Base-by-base conservation (phyloP, 1,140 invertebrate genomes). In the Cepaea nemoralis region DNA sequence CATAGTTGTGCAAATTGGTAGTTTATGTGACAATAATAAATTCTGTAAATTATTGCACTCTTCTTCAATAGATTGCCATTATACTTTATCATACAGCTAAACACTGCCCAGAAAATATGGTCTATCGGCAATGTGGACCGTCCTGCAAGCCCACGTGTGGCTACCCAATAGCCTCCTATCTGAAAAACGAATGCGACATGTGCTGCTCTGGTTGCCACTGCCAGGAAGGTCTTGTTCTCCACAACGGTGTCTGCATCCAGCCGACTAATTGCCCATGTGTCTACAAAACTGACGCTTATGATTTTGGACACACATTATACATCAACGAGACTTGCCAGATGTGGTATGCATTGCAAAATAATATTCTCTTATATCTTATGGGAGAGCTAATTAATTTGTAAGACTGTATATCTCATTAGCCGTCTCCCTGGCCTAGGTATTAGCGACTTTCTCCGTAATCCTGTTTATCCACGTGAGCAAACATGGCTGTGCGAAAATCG, bases 91-190 rank as follows among this genome's bases (percentile, higher is more conserved):
- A 33, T 12, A n/a, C 69, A 71, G 69, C 69, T 35, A 22, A 16
- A 35, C 22, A 33, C 5, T 71, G 69, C n/a, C 22, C 31, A 6
- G n/a, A 24, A n/a, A 75, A 75, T 31, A 55, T 48, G 48, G 40
- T 48, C 19, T 75, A 48, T 39, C 24, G 39, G n/a, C n/a, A 75
- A 16, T 75, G 73, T 42, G 73, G 73, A 22, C 73, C 73, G 16
- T 75, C 73, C 39, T 48, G 42, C 22, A n/a, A 39, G n/a, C 73
- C 73, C 22, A 16, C 73, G 27, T 75, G 73, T 48, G 73, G 73
- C 3, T 42, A 37, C 8, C n/a, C 48, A 12, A n/a, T 45, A 39
- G 16, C 37, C 42, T 6, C 22, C 37, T 42, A 24, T 24, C 16
- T 42, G 19, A n/a, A 22, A 24, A 42, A 48, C 8, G 39, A 75